Percentiles rank a stretch among this genome's conserved stretches.
phyloP scores from a whole-genome alignment of 1,140 invertebrate species.

The Macrobrachium rosenbergii region DNA sequence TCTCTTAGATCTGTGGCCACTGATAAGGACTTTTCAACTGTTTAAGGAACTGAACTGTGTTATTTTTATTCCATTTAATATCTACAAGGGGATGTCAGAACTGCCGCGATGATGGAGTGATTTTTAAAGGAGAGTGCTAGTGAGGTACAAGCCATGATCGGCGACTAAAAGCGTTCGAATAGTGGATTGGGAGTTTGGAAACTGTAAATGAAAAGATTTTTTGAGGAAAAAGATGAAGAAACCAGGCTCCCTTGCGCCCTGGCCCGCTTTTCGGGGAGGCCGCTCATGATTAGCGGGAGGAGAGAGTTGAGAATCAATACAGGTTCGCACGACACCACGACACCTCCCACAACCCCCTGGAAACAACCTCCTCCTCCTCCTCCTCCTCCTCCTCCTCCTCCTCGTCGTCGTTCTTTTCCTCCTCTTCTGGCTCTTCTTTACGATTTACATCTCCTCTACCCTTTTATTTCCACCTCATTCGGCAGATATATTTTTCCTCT shows the following conservation, averaged over 20 bases:
- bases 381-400: background rate
- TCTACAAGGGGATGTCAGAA: too few relatives aligned
- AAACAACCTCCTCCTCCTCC: background rate
- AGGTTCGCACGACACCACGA: constrained; percentile 4
- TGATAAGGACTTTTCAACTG: too few relatives aligned
- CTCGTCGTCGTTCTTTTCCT: background rate
- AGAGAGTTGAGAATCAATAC: constrained; percentile 3
- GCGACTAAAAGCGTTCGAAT: too few relatives aligned
- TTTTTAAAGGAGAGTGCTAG: too few relatives aligned
- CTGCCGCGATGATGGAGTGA: too few relatives aligned
- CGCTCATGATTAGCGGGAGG: constrained; percentile 7
- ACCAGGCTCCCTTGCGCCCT: background rate
- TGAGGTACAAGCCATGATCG: too few relatives aligned
- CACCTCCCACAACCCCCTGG: background rate
- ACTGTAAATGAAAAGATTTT: background rate
- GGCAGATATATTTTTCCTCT: background rate
- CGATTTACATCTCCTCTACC: background rate
- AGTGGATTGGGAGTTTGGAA: background rate
- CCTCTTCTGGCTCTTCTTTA: background rate
- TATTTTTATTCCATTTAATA: too few relatives aligned
- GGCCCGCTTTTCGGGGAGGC: constrained; percentile 1
- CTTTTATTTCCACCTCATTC: background rate
- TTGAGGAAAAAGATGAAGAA: background rate
- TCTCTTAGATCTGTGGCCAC: too few relatives aligned
- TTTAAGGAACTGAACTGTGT: too few relatives aligned